Base-by-base conservation (phyloP, 2,113 vertebrate genomes). In the Epinephelus lanceolatus region DNA sequence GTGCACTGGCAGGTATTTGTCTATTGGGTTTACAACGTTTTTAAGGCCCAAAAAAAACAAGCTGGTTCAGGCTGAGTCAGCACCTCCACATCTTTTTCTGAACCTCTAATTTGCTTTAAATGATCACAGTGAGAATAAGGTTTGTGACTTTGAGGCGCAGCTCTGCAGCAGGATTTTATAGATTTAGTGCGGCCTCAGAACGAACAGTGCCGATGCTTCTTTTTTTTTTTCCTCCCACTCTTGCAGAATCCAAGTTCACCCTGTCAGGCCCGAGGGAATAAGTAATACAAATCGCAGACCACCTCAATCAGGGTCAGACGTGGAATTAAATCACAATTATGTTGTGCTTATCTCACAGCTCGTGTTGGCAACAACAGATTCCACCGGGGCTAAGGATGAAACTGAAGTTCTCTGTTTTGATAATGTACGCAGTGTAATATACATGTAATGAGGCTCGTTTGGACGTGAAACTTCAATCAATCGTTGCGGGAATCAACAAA, bases 181-280 rank as follows among this genome's bases (percentile, higher is more conserved):
- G 67, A 69, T 80, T 87, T 21, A 51, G 27, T 53, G 51, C 15
- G 2, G 52, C 51, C 59, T 55, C 57, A 80, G 8, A 70, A 51
- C 19, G 6, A 76, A 18, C 5, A 57, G 21, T 47, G 45, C 17
- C 25, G 27, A 30, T 21, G 42, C 19, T 68, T 14, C 19, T 68
- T 14, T n/a, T 11, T 23, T 25, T 42, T 61, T 25, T 6, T 37
- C 60, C 57, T 66, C 25, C 40, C 33, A 11, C n/a, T 71, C 21
- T 71, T 76, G 71, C 52, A 84, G 65, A 77, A 78, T 71, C 45
- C 23, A 66, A 78, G 42, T 59, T 88, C 52, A 76, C 62, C 42
- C 27, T 4, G 18, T 83, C 53, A 67, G 65, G 19, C 82, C 51
- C 6, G 5, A 42, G 81, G 81, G 84, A 80, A 79, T 61, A 52